Evolutionary conservation across 2,888 invertebrate genomes (phyloP).

Genomic region (Allacma fusca): DNA sequence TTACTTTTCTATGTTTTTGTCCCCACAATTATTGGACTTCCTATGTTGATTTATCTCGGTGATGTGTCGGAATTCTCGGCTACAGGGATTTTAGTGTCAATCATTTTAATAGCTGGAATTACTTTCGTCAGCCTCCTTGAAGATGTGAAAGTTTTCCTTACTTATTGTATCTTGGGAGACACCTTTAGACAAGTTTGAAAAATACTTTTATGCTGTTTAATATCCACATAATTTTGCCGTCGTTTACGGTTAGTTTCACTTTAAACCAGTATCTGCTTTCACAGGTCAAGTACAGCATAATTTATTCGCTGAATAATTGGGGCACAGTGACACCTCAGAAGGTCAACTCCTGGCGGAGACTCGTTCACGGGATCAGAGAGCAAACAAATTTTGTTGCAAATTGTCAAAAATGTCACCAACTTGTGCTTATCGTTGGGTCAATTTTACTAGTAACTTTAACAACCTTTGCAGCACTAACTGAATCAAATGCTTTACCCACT

Average conservation of each 20-base stretch:
- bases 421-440: background rate
- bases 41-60: background rate
- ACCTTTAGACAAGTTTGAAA: slow-evolving; percentile 31
- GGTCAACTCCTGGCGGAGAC: slow-evolving; percentile 30
- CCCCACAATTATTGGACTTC: background rate
- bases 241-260: too few species aligned
- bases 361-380: slow-evolving; percentile 22
- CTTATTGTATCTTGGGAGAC: background rate
- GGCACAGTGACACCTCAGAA: slow-evolving; percentile 18
- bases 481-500: background rate
- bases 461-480: background rate
- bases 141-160: slow-evolving; percentile 31
- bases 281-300: background rate
- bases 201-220: too few species aligned
- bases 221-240: too few species aligned
- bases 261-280: background rate
- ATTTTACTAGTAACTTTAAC: too few species aligned
- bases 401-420: slow-evolving; percentile 32
- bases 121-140: slow-evolving; percentile 15
- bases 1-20: background rate
- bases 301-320: background rate
- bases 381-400: background rate
- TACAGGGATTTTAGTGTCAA: background rate
- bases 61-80: background rate
- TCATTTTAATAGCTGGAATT: background rate